These are phyloP conservation scores for Homarus gammarus DNA, from an alignment of 2,888 invertebrate species.

Conservation along the genomic window DNA sequence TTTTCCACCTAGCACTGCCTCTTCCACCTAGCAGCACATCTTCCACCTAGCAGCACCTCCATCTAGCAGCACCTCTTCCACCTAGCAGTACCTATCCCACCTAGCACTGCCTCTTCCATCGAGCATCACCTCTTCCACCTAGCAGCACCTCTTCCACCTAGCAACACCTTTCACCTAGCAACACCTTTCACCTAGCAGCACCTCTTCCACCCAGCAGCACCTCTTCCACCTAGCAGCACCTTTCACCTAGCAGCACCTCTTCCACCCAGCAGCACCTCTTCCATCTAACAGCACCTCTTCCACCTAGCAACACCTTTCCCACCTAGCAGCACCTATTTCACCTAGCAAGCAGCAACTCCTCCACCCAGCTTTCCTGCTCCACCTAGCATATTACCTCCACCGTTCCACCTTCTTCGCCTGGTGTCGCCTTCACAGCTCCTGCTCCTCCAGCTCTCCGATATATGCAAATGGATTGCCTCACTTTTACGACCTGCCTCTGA, in stretches of 20 bases:
- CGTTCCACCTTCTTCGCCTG: conserved; percentile 18
- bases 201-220: neutral
- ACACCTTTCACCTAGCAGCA: neutral
- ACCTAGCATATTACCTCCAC: neutral
- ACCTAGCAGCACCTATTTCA: neutral
- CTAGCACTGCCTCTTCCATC: too few relatives aligned
- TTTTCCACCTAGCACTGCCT: neutral
- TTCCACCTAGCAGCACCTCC: neutral
- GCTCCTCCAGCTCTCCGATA: conserved; percentile 61
- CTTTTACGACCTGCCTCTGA: conserved; percentile 71
- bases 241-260: neutral
- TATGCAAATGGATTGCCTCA: conserved; percentile 71
- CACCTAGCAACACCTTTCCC: neutral
- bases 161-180: too few relatives aligned
- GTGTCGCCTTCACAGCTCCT: conserved; percentile 48
- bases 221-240: neutral
- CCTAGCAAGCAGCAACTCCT: neutral
- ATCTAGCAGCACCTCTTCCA: neutral
- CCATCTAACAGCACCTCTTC: neutral
- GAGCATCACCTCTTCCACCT: neutral
- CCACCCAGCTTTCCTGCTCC: neutral
- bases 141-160: neutral
- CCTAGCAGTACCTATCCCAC: neutral
- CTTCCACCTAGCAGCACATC: neutral
- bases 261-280: neutral